Conservation (phyloP, 2,888 invertebrate genomes). For the Philereme transversata region DNA sequence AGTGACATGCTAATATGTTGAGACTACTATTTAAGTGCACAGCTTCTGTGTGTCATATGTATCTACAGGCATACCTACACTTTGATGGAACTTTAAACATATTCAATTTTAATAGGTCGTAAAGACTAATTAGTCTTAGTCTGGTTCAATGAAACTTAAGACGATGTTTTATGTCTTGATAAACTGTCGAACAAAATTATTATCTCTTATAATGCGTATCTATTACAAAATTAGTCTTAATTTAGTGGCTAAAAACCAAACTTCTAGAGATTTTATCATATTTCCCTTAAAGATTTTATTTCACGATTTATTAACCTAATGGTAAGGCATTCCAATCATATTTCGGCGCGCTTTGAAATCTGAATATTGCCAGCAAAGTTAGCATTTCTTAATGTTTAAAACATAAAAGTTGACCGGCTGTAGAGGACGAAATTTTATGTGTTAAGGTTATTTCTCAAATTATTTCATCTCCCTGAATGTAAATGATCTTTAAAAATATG, state of each 20-base stretch:
- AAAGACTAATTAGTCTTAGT: conserved; percentile 35
- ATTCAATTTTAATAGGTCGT: conserved; percentile 27
- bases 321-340: conserved; percentile 55
- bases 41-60: conserved; percentile 23
- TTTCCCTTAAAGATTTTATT: conserved; percentile 63
- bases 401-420: neutral
- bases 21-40: conserved; percentile 12
- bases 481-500: neutral
- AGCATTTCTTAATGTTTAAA: neutral
- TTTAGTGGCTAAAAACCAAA: conserved; percentile 61
- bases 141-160: conserved; percentile 24
- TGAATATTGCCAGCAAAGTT: conserved; percentile 20
- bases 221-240: conserved; percentile 55
- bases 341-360: conserved; percentile 47
- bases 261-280: conserved; percentile 62
- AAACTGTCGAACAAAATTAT: conserved; percentile 40
- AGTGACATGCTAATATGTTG: conserved; percentile 19
- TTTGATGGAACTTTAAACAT: conserved; percentile 1
- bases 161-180: conserved; percentile 26
- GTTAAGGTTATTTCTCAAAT: no score
- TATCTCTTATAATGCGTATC: conserved; percentile 44
- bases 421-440: neutral
- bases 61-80: neutral
- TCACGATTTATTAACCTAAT: conserved; percentile 59
- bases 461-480: no score